Evolutionary conservation across 2,888 invertebrate species (phyloP).

Genomic region (Rhamphomyia laevipes): DNA sequence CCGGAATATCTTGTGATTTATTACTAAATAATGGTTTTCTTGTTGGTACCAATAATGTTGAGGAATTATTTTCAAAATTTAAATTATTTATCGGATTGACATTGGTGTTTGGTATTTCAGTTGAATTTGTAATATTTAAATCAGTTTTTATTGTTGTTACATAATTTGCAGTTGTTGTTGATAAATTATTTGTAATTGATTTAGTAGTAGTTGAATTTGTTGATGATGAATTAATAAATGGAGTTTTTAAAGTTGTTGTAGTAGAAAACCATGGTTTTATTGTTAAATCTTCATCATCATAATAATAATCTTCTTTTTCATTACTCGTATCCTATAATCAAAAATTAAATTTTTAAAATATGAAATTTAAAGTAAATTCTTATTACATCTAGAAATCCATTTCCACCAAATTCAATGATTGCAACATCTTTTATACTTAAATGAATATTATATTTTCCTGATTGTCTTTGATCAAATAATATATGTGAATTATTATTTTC

Average conservation of each 20-base stretch:
- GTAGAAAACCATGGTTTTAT: conserved; percentile 23
- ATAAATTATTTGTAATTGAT: neutral
- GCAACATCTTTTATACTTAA: conserved; percentile 67
- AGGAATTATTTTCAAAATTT: neutral
- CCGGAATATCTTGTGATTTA: neutral
- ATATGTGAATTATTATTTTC: neutral
- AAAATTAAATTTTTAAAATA: neutral
- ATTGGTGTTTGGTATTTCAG: neutral
- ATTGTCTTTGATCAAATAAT: conserved; percentile 58
- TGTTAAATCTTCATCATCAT: conserved; percentile 33
- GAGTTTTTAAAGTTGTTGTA: neutral
- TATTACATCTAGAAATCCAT: conserved; percentile 29
- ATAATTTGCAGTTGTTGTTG: neutral
- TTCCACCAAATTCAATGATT: conserved; percentile 45
- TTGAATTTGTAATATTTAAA: neutral
- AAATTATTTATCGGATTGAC: too few species aligned
- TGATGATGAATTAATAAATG: neutral
- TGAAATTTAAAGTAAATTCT: neutral
- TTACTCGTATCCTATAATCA: conserved; percentile 23
- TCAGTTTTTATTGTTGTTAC: neutral
- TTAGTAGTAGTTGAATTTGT: neutral
- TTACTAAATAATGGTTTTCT: neutral
- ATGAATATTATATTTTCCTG: conserved; percentile 67
- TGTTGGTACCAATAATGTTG: neutral
- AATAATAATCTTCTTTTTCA: conserved; percentile 31